These are phyloP conservation scores for Catharus minimus DNA, from an alignment of 2,113 vertebrate species.

Conservation along the genomic window DNA sequence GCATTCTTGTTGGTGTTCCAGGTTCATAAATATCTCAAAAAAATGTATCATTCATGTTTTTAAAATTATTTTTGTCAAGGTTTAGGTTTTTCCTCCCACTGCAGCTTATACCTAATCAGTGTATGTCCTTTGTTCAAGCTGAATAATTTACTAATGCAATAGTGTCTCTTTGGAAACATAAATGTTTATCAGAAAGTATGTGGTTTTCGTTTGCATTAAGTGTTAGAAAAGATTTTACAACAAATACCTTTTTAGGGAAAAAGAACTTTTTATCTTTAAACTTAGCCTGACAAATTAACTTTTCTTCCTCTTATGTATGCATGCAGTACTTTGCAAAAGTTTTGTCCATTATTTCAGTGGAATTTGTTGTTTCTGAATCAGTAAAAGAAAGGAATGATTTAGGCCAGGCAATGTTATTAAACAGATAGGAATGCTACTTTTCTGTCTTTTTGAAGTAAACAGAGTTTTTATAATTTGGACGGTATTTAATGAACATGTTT, in stretches of 20 bases:
- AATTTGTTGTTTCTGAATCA: constrained; percentile 4
- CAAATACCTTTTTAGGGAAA: background rate
- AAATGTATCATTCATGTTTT: background rate
- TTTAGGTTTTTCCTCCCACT: background rate
- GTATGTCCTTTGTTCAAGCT: background rate
- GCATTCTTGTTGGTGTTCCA: background rate
- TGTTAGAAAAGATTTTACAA: background rate
- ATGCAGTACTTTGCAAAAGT: fast-evolving
- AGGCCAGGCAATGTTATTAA: background rate
- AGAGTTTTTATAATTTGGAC: background rate
- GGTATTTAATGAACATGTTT: background rate
- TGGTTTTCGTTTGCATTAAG: background rate
- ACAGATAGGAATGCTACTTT: background rate
- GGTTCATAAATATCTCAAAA: background rate
- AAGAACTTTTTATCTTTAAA: background rate
- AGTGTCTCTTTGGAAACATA: background rate
- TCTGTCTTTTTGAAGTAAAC: constrained; percentile 3
- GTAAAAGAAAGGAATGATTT: background rate
- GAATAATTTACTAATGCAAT: background rate
- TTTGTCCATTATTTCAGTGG: background rate
- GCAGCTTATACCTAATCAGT: background rate
- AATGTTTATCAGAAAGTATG: background rate
- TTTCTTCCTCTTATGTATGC: fast-evolving
- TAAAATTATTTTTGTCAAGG: background rate
- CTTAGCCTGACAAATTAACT: background rate